Evolutionary conservation across 2,113 vertebrate genomes (phyloP), one percentile per base, ranked within the genome.

Genomic region (Pseudolaguvia tuberculata): DNA sequence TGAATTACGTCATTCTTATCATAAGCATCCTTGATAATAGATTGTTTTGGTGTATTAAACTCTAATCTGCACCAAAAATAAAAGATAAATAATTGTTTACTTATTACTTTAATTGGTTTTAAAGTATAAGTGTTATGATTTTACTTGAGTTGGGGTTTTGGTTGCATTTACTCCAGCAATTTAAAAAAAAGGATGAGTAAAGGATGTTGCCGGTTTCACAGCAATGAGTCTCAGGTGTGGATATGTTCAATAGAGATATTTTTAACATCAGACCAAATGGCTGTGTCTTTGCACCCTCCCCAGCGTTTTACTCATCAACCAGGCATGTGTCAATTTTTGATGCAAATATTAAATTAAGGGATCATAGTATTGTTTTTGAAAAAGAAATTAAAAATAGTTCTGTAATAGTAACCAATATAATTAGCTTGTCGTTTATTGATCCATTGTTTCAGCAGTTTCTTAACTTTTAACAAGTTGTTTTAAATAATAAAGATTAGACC

Each of bases 161-260:
- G 6, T 21, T 61, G 47, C 12, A 50, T 51, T 63, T n/a, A 52
- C 12, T 12, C 2, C 20, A 63, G 31, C 31, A 63, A 61, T 14
- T 53, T 63, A 51, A 23, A 39, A 23, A 8, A 63, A 51, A n/a
- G n/a, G 13, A 27, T 53, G 53, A 31, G 31, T 17, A 29, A 15
- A 27, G n/a, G 25, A 3, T 63, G 25, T 3, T 63, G 13, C 53
- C 1, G 35, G 59, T 31, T 39, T 25, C 31, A 9, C 23, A 45
- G 9, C n/a, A 47, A 62, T 45, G 61, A 56, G 23, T 45, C 25
- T 78, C 61, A 78, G 70, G 61, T 78, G 76, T 73, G 70, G 39
- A 72, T 17, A 58, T 50, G 48, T 63, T 67, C 70, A 78, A 25
- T 42, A 58, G 55, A 35, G 35, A n/a, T 78, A 72, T 73, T 78